Percentiles rank a stretch among this genome's conserved stretches.
phyloP scores from a whole-genome alignment of 2,113 vertebrate genomes.

The Odontesthes bonariensis region DNA sequence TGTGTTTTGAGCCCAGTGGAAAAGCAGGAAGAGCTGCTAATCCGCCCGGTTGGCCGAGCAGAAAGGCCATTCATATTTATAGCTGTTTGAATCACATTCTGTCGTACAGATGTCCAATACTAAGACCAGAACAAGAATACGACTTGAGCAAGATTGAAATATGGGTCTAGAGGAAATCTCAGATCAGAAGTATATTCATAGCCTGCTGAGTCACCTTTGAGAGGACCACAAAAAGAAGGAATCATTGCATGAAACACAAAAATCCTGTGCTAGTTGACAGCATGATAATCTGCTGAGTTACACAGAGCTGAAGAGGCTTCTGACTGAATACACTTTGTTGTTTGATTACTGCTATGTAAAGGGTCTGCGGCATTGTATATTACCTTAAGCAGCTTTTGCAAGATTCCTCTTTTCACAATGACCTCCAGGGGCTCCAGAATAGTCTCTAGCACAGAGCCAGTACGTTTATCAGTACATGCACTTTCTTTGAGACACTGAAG shows the following conservation, averaged over 20 bases:
- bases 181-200: slow-evolving; percentile 36
- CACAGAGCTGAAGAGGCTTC: too few relatives aligned
- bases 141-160: slow-evolving; percentile 54
- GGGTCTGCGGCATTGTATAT: too few relatives aligned
- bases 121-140: slow-evolving; percentile 62
- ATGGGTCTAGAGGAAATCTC: slow-evolving; percentile 38
- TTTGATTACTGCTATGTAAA: too few relatives aligned
- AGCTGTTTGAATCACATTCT: slow-evolving; percentile 87
- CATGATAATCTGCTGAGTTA: slow-evolving; percentile 22
- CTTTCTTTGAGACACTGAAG: too few relatives aligned
- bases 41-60: slow-evolving; percentile 85
- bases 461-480: too few relatives aligned
- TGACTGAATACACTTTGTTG: too few relatives aligned
- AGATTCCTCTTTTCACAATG: too few relatives aligned
- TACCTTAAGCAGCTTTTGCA: too few relatives aligned
- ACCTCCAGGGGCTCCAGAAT: too few relatives aligned
- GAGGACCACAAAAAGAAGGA: slow-evolving; percentile 9
- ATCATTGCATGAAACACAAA: slow-evolving; percentile 39
- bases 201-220: slow-evolving; percentile 40
- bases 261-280: background rate
- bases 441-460: too few relatives aligned
- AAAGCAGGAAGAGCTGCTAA: slow-evolving; percentile 86
- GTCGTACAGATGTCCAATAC: slow-evolving; percentile 82
- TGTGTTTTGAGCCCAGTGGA: slow-evolving; percentile 68
- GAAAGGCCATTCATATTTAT: slow-evolving; percentile 96